Evolutionary conservation across 1,140 invertebrate genomes (phyloP), one percentile per base, ranked within the genome.

Genomic region (Drosophila funebris): DNA sequence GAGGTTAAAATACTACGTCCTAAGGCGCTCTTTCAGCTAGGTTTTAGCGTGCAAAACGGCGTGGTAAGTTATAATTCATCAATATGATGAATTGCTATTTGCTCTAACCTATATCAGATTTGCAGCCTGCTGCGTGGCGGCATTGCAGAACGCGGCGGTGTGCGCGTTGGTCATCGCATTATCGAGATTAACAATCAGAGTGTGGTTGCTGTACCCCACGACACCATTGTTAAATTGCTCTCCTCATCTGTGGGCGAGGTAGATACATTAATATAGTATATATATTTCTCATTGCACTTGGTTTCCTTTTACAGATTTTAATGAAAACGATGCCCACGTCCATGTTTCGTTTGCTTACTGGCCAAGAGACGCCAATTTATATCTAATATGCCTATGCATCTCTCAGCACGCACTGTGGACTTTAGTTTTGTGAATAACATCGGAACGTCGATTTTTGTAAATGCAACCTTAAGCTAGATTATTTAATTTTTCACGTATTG

Each of bases 251-350:
- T 99, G 71, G 99, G 99, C 85, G 99, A 99, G 95, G 98, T 99
- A 92, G 58, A 11, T 16, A n/a, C n/a, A 1, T 44, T 3, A 29
- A 29, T 31, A 14, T 24, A 20, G 6, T 5, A 27, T 14, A 27
- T 9, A 4, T n/a, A n/a, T 31, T 37, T 22, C 36, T 48, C 16
- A n/a, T 64, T 72, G 5, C 3, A 36, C 3, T 33, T 9, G 0
- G 11, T 13, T 13, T 13, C 5, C 43, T 18, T 37, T 94, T 95
- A 31, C 93, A 99, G 98, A 99, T 99, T 85, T 94, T 99, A 75
- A 99, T 99, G 98, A 99, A 99, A 93, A 99, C 99, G 46, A 99
- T 99, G 99, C 99, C 99, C 66, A 99, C 99, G 63, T 99, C 99
- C 44, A 99, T 99, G 97, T 99, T 99, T 94, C 95, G 98, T 84